Evolutionary conservation across 2,888 invertebrate species (phyloP).

Genomic region (Xanthia togata): DNA sequence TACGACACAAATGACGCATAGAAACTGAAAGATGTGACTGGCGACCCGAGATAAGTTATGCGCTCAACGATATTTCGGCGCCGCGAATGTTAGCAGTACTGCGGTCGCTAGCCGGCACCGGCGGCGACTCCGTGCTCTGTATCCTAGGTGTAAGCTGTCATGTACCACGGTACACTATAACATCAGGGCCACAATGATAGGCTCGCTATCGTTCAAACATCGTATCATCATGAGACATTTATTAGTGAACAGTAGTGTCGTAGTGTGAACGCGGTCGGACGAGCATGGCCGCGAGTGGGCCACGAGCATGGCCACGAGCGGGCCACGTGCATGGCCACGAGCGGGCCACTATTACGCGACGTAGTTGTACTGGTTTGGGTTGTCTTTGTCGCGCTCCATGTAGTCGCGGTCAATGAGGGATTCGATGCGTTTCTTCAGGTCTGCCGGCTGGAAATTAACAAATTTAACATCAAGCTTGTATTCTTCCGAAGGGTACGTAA

Average conservation of each 20-base stretch:
- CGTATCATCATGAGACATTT: conserved; percentile 51
- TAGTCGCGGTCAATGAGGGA: conserved; percentile 99
- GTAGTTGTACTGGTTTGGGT: conserved; percentile 99
- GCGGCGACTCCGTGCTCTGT: background rate
- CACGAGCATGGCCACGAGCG: conserved; percentile 28
- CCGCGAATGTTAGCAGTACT: background rate
- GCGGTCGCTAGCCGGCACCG: background rate
- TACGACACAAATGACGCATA: background rate
- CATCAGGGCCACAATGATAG: conserved; percentile 19
- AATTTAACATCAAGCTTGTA: background rate
- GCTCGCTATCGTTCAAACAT: conserved; percentile 49
- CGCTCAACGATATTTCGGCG: too few relatives aligned
- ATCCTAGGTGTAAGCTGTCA: conserved; percentile 21
- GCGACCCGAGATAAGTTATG: background rate
- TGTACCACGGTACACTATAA: conserved; percentile 21
- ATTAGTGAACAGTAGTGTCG: conserved; percentile 49
- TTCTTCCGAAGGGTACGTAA: background rate
- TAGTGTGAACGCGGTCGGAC: conserved; percentile 30
- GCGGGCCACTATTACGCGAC: conserved; percentile 94
- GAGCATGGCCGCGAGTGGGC: conserved; percentile 29
- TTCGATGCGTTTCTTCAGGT: conserved; percentile 99
- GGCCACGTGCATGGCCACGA: conserved; percentile 33
- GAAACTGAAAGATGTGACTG: background rate
- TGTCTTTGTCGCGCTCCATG: conserved; percentile 99
- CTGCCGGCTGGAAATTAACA: conserved; percentile 94